Base-by-base conservation (phyloP, 2,888 invertebrate genomes). In the Anodontia alba region DNA sequence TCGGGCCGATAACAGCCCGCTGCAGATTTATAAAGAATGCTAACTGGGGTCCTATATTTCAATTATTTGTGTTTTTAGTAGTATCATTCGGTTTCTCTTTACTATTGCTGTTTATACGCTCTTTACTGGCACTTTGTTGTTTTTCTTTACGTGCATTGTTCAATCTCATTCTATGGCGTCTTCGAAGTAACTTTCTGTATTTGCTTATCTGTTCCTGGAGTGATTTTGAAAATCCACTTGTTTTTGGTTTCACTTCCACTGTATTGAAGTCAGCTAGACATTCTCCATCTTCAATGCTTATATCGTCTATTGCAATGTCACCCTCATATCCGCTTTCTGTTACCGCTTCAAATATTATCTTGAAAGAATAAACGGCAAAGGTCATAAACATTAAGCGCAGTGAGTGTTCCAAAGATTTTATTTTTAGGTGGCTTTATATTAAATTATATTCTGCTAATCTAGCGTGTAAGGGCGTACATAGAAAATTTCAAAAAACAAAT, bases 301-400 rank as follows among this genome's bases (percentile, higher is more conserved):
- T 87, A 83, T 94, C 94, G 84, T 94, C 94, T 33, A 94, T 89
- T 5, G 94, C 90, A 43, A 94, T 93, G 78, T 93, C 93, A 10
- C 93, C 93, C 57, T 89, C 88, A 81, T 89, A 92, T 36, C 94
- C 93, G 26, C 78, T 79, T 29, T 90, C 91, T 29, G 90, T 88
- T 2, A 90, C 85, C 0, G 89, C 94, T 75, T 93, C 93, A 78
- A 94, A 93, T 12, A 90, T 91, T n/a, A 94, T 81, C 92, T 94
- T 86, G 20, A 83, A 82, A 23, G 70, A 23, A 46, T 46, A 36
- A 17, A n/a, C n/a, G n/a, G n/a, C n/a, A n/a, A n/a, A n/a, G n/a
- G n/a, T n/a, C n/a, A n/a, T n/a, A n/a, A n/a, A 26, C 12, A 62
- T 23, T 42, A 66, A 62, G n/a, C n/a, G n/a, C n/a, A n/a, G n/a